A percentile compares a stretch with the other conserved stretches of the same genome.
These are phyloP conservation scores for Cheirogaleus major DNA, from an alignment of 2,797 vertebrate genomes.

Conservation along the genomic window DNA sequence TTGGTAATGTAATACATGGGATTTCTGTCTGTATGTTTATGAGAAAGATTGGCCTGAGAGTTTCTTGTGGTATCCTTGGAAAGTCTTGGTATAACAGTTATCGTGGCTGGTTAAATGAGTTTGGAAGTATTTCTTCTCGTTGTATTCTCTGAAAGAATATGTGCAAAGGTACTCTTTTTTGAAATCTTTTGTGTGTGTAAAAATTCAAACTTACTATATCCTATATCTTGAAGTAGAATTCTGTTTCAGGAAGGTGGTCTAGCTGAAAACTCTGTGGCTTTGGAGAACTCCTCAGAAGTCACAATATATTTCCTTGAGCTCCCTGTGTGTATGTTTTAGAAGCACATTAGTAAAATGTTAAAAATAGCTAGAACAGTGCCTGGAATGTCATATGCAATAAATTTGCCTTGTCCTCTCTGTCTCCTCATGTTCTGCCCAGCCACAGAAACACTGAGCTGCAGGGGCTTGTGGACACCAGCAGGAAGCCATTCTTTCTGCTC, in stretches of 20 bases:
- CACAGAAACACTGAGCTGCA: neutral
- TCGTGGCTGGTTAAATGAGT: neutral
- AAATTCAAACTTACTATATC: neutral
- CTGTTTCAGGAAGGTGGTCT: neutral
- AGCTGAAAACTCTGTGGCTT: neutral
- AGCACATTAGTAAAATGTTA: neutral
- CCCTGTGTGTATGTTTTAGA: neutral
- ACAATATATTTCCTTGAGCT: neutral
- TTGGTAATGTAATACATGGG: neutral
- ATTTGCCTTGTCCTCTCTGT: neutral
- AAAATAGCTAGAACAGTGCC: neutral
- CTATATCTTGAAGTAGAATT: neutral
- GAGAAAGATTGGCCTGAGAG: neutral
- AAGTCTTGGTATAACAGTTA: neutral
- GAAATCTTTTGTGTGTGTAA: neutral
- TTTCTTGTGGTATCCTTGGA: neutral
- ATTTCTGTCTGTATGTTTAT: neutral
- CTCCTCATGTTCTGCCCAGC: neutral
- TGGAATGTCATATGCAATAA: neutral
- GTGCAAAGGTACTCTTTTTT: neutral
- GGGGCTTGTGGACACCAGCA: neutral
- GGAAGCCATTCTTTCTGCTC: neutral
- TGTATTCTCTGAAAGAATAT: neutral
- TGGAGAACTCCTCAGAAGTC: neutral
- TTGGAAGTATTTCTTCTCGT: constrained; percentile 22